Percentiles rank a stretch among this genome's conserved stretches.
Conservation (phyloP, 2,113 vertebrate genomes). For the Gorsachius goisagi region DNA sequence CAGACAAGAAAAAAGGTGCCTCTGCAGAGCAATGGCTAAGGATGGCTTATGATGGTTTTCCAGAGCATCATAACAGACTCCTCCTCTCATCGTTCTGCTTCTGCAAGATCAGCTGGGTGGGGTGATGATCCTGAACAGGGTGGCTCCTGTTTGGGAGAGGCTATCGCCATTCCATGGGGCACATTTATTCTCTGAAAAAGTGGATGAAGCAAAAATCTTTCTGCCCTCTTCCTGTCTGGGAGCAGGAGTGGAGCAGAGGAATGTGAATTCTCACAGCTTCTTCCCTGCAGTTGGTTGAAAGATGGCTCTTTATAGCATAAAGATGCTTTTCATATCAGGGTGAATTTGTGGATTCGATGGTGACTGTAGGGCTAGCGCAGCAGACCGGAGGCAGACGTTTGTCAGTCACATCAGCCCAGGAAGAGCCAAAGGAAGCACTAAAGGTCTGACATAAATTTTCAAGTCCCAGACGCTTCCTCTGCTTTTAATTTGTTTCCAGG, state of each 20-base stretch:
- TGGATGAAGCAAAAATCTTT: not conserved
- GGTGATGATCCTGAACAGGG: not conserved
- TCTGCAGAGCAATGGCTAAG: not conserved
- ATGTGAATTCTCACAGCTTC: not conserved
- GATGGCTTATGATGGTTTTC: not conserved
- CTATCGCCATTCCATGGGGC: not conserved
- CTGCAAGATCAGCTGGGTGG: not conserved
- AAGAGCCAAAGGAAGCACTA: not conserved
- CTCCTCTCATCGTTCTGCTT: not conserved
- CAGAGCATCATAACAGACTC: not conserved
- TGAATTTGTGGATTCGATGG: not conserved
- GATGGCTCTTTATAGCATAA: not conserved
- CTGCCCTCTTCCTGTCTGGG: not conserved
- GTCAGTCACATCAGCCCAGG: not conserved
- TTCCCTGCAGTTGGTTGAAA: not conserved
- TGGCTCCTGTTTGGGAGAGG: not conserved
- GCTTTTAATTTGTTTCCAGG: not conserved
- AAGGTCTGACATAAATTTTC: not conserved
- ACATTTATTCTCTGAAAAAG: not conserved
- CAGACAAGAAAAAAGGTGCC: not conserved
- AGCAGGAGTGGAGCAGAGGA: not conserved
- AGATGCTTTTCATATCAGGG: not conserved
- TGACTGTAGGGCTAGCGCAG: not conserved
- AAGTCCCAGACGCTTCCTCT: not conserved
- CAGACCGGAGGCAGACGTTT: fast-evolving